Conservation (phyloP, 1,140 invertebrate species). For the Capitella teleta region DNA sequence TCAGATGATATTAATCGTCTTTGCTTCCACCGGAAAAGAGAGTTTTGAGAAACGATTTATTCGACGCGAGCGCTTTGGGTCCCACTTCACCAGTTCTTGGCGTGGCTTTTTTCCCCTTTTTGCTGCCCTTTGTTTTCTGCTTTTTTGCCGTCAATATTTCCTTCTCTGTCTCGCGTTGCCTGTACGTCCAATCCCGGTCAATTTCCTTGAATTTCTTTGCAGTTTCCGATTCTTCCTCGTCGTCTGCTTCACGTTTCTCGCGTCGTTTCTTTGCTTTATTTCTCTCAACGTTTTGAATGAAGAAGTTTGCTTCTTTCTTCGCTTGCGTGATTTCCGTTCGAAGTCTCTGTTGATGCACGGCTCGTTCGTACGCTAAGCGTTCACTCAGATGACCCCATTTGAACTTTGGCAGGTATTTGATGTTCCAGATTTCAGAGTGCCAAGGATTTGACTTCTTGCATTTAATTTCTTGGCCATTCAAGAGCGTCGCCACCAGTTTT, state of each 20-base stretch:
- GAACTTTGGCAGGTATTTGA: conserved; percentile 83
- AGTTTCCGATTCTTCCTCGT: neutral
- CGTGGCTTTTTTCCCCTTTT: conserved; percentile 1
- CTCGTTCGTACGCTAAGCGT: conserved; percentile 77
- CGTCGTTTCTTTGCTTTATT: conserved; percentile 45
- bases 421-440: conserved; percentile 84
- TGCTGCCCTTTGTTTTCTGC: conserved; percentile 6
- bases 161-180: conserved; percentile 27
- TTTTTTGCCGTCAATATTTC: conserved; percentile 19
- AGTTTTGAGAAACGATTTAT: conserved; percentile 21
- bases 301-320: conserved; percentile 72
- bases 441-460: conserved; percentile 73
- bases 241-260: conserved; percentile 10
- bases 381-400: conserved; percentile 93
- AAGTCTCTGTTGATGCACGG: conserved; percentile 72
- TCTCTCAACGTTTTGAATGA: conserved; percentile 69
- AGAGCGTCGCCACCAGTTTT: conserved; percentile 63
- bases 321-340: conserved; percentile 78
- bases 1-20: no score
- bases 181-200: conserved; percentile 15
- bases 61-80: neutral
- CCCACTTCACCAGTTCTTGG: neutral
- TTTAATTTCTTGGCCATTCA: conserved; percentile 83
- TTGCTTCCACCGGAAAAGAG: conserved; percentile 22
- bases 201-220: conserved; percentile 6